A percentile compares a stretch with the other conserved stretches of the same genome.
Evolutionary conservation across 2,888 invertebrate genomes (phyloP).

Genomic region (Dynastes tityus): DNA sequence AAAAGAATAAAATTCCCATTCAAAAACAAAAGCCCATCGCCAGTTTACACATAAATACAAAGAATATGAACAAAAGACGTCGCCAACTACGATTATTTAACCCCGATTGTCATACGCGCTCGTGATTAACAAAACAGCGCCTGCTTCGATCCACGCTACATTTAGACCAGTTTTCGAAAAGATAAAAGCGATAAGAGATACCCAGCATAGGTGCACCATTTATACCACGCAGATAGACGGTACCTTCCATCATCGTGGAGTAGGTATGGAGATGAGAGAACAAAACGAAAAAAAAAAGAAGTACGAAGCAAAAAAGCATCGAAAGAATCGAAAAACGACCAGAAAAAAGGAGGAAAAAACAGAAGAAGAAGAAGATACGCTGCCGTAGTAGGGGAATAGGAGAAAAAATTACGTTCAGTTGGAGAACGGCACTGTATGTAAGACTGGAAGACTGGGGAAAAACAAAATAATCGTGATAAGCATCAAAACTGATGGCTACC

Average conservation of each 20-base stretch:
- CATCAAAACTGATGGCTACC: constrained; percentile 71
- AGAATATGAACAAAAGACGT: not conserved
- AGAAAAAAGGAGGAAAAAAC: not conserved
- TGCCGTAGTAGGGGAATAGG: constrained; percentile 1
- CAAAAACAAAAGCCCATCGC: too few species aligned
- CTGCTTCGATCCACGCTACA: not conserved
- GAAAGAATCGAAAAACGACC: constrained; percentile 21
- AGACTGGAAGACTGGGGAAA: constrained; percentile 38
- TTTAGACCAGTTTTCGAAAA: constrained; percentile 20
- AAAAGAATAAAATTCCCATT: too few species aligned
- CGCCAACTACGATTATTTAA: not conserved
- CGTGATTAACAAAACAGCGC: not conserved
- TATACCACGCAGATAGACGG: too few species aligned
- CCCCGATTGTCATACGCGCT: constrained; percentile 4
- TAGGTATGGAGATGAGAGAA: not conserved
- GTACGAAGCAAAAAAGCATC: constrained; percentile 6
- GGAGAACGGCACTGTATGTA: constrained; percentile 39
- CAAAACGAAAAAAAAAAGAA: constrained; percentile 8
- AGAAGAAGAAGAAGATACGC: constrained; percentile 13
- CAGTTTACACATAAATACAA: not conserved
- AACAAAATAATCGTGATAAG: constrained; percentile 64
- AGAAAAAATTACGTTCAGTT: constrained; percentile 29
- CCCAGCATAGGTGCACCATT: too few species aligned
- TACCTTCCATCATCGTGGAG: too few species aligned
- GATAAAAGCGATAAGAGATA: not conserved